A percentile compares a stretch with the other conserved stretches of the same genome.
These are phyloP conservation scores for Egretta garzetta DNA, from an alignment of 2,113 vertebrate species.

Conservation along the genomic window DNA sequence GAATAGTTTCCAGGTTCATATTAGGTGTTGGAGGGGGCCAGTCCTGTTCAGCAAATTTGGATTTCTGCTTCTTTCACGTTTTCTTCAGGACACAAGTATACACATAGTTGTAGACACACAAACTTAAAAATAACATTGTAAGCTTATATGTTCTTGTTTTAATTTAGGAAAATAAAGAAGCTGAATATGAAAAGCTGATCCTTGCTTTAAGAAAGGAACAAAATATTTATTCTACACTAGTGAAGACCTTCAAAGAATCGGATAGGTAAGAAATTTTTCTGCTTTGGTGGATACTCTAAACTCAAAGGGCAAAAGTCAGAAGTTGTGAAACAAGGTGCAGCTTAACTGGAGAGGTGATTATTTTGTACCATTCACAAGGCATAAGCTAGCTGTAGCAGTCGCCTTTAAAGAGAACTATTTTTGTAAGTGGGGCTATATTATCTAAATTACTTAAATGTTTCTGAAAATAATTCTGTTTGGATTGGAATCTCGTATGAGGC, in stretches of 20 bases:
- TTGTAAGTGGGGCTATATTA: neutral
- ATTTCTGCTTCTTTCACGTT: neutral
- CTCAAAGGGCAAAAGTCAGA: neutral
- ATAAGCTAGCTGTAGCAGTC: neutral
- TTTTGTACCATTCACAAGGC: neutral
- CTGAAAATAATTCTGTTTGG: neutral
- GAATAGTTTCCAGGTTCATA: neutral
- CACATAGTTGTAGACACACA: neutral
- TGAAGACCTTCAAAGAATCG: slow-evolving; percentile 86
- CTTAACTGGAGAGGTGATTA: neutral
- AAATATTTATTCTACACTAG: slow-evolving; percentile 85
- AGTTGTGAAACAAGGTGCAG: neutral
- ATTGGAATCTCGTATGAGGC: neutral
- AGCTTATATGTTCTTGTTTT: slow-evolving; percentile 5
- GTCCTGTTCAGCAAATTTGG: neutral
- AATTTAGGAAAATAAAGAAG: slow-evolving; percentile 72
- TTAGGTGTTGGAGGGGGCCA: neutral
- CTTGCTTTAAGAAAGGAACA: slow-evolving; percentile 86
- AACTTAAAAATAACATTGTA: neutral
- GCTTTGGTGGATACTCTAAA: neutral
- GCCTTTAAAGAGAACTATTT: neutral
- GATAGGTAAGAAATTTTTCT: slow-evolving; percentile 79
- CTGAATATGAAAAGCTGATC: slow-evolving; percentile 83
- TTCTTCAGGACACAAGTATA: neutral
- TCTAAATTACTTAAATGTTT: neutral